phyloP scores from a whole-genome alignment of 1,140 invertebrate species.

The Copidosoma floridanum region DNA sequence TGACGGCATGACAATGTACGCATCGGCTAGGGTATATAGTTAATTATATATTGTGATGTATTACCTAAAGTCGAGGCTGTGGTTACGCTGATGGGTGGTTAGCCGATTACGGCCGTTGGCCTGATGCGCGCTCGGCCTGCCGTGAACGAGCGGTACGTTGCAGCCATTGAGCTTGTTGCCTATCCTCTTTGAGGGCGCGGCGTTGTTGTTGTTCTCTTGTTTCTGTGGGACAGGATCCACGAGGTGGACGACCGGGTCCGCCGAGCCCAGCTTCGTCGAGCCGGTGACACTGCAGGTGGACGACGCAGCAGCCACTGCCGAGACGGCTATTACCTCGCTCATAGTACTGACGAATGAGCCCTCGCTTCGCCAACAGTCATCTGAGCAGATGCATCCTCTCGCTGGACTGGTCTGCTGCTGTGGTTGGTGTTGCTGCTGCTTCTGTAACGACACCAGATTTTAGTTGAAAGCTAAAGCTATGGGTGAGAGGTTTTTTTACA shows the following conservation, averaged over 20 bases:
- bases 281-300: not conserved
- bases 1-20: too few species aligned
- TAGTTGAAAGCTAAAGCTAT: too few species aligned
- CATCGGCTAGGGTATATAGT: constrained; percentile 1
- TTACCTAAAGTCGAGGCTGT: constrained; percentile 74
- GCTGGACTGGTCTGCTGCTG: too few species aligned
- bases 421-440: too few species aligned
- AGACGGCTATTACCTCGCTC: constrained; percentile 53
- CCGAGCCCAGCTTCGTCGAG: not conserved
- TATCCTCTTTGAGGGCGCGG: too few species aligned
- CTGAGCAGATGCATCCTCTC: too few species aligned
- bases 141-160: constrained; percentile 63
- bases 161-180: constrained; percentile 50
- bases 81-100: constrained; percentile 74
- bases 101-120: constrained; percentile 61
- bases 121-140: constrained; percentile 57
- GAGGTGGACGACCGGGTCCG: too few species aligned
- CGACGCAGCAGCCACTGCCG: constrained; percentile 40
- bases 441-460: too few species aligned
- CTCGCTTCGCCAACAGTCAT: constrained; percentile 34
- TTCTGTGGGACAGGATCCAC: too few species aligned
- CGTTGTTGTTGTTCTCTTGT: constrained; percentile 36
- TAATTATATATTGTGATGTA: not conserved
- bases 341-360: constrained; percentile 54
- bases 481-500: too few species aligned